Percentiles rank a stretch among this genome's conserved stretches.
Evolutionary conservation across 2,797 vertebrate species (phyloP).

Genomic region (Acestrorhynchus altus): DNA sequence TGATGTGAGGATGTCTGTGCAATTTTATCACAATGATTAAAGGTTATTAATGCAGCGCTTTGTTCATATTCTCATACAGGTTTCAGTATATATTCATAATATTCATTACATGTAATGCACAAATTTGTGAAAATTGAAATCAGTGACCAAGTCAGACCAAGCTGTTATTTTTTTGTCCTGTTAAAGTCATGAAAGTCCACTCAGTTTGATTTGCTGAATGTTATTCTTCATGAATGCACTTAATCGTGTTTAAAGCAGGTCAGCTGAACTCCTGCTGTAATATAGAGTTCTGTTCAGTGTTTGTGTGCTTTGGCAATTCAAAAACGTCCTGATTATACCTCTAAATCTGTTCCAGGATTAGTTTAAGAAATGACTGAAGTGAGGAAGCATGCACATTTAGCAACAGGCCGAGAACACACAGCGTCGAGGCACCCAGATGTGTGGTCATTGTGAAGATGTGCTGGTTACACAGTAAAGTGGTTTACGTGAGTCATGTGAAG

Average conservation of each 20-base stretch:
- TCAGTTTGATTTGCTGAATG: background rate
- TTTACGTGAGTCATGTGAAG: conserved; percentile 1
- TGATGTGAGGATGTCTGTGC: too few species aligned
- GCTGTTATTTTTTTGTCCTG: too few species aligned
- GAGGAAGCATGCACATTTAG: background rate
- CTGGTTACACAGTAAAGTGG: conserved; percentile 9
- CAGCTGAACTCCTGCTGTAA: background rate
- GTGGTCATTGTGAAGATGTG: conserved; percentile 5
- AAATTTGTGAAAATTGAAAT: too few species aligned
- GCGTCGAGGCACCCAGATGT: conserved; percentile 4
- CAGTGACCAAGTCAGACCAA: too few species aligned
- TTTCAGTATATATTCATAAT: too few species aligned
- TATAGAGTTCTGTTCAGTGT: background rate
- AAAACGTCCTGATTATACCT: background rate
- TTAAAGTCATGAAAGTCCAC: too few species aligned
- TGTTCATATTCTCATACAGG: too few species aligned
- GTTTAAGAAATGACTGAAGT: background rate
- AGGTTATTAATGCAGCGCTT: too few species aligned
- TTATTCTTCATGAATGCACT: background rate
- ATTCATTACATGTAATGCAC: too few species aligned
- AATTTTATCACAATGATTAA: too few species aligned
- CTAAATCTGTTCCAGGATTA: background rate
- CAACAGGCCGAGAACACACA: background rate
- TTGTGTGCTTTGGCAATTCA: background rate
- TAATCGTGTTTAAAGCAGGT: background rate